Evolutionary conservation across 2,888 invertebrate species (phyloP), one percentile per base, ranked within the genome.

Genomic region (Trachelus iudaicus): DNA sequence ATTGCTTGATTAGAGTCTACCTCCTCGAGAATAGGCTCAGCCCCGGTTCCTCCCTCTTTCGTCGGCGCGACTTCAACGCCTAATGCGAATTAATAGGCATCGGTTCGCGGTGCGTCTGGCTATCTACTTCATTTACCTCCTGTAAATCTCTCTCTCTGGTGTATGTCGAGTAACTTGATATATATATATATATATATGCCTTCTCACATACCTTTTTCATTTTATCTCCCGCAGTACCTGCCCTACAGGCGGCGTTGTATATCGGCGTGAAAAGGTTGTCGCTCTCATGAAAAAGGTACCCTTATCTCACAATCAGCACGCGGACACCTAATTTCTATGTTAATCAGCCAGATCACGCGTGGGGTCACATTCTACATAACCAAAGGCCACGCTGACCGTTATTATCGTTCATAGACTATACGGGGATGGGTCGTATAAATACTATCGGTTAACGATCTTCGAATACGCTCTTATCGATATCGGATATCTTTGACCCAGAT

Each of bases 1-100:
- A 90, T 91, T 91, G 91, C 91, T 91, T 90, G 91, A 91, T 91
- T 91, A 91, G 91, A 56, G 56, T 56, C 56, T 56, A 23, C 56
- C 56, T 56, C 23, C 56, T 56, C 56, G 56, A 56, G 56, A 56
- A 89, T 84, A 83, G 82, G 84, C 81, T 56, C 56, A 56, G 56
- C 23, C 6, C 9, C 9, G 9, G 56, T 56, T 23, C 56, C 56
- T 56, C 56, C 56, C 56, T 56, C 56, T 56, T 56, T 56, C 56
- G 56, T 23, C 56, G 56, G 56, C 23, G 56, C 56, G 23, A 23
- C 23, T 56, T 56, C 9, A 56, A 56, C 56, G 56, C 56, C 56
- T 56, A 56, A 56, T 56, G 56, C 56, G 56, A 56, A 56, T 56
- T 56, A 56, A 56, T 31, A 33, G 31, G 74, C 35, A 30, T 74